Evolutionary conservation across 1,140 invertebrate species (phyloP).

Genomic region (Cryptotermes secundus): DNA sequence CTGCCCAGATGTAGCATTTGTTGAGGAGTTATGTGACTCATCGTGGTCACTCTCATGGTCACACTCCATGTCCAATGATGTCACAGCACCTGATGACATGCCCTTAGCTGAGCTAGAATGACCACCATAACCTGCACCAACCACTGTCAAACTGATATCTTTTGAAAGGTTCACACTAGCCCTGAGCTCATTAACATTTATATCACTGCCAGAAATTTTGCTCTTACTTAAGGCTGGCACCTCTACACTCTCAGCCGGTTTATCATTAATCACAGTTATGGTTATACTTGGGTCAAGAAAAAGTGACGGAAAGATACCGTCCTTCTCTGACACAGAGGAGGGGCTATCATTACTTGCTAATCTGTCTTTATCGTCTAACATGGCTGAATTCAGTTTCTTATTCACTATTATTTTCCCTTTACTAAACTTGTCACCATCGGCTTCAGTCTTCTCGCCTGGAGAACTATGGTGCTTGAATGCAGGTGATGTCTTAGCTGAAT

Average conservation of each 20-base stretch:
- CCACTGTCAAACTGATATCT: slow-evolving; percentile 37
- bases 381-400: not conserved
- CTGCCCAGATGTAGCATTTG: not conserved
- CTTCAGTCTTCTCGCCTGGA: not conserved
- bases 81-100: not conserved
- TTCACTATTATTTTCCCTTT: not conserved
- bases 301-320: slow-evolving; percentile 36
- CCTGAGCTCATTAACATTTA: slow-evolving; percentile 31
- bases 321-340: slow-evolving; percentile 33
- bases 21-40: slow-evolving; percentile 21
- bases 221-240: not conserved
- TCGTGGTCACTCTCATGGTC: not conserved
- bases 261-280: slow-evolving; percentile 35
- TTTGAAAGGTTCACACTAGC: slow-evolving; percentile 35
- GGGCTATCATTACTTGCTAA: slow-evolving; percentile 16
- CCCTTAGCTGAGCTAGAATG: not conserved
- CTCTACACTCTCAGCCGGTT: not conserved
- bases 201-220: too few relatives aligned
- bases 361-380: slow-evolving; percentile 22
- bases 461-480: not conserved
- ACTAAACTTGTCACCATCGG: not conserved
- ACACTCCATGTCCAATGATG: not conserved
- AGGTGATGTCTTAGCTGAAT: not conserved
- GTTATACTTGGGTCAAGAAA: slow-evolving; percentile 39
- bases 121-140: slow-evolving; percentile 21